Base-by-base conservation (phyloP, 2,113 vertebrate species). In the Bufo gargarizans region DNA sequence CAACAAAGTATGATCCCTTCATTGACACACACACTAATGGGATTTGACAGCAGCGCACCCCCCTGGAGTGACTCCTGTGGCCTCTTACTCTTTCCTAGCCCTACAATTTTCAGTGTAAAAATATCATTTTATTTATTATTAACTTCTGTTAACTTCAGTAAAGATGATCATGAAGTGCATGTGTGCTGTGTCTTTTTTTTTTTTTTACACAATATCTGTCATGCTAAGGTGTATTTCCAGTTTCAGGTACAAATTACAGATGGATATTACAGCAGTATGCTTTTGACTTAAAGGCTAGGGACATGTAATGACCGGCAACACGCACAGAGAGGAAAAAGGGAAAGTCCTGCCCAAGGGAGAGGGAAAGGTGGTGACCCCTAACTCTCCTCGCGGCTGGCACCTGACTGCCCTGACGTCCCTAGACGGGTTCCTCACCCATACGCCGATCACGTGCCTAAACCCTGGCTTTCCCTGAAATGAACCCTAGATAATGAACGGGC, bases 51-150 rank as follows among this genome's bases (percentile, higher is more conserved):
- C 8, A 63, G 5, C 12, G 59, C 10, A 53, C 47, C 19, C n/a
- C 50, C 50, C 76, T 80, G 59, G 14, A 13, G 53, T 85, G 58
- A 33, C 58, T 86, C 33, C n/a, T 76, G 50, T 69, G 55, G 11
- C 4, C 22, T 17, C 43, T 7, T 50, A 50, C 19, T 55, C 9
- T 77, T 58, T 16, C 20, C 50, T 47, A 43, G n/a, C 58, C 13
- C 4, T 69, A 76, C 72, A 78, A 8, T 69, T 79, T 49, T 65
- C 16, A 45, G 3, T 87, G 79, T 74, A 61, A 76, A 7, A 56
- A 45, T 63, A n/a, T 69, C 16, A 61, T 76, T 84, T 63, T 91
- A 91, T 91, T 90, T 91, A 90, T 91, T n/a, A n/a, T n/a, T 90
- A 89, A 11, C 82, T 20, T 81, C 79, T 76, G 71, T 10, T 71